These are phyloP conservation scores for Protonemura montana DNA, from an alignment of 2,888 invertebrate species.

Conservation along the genomic window DNA sequence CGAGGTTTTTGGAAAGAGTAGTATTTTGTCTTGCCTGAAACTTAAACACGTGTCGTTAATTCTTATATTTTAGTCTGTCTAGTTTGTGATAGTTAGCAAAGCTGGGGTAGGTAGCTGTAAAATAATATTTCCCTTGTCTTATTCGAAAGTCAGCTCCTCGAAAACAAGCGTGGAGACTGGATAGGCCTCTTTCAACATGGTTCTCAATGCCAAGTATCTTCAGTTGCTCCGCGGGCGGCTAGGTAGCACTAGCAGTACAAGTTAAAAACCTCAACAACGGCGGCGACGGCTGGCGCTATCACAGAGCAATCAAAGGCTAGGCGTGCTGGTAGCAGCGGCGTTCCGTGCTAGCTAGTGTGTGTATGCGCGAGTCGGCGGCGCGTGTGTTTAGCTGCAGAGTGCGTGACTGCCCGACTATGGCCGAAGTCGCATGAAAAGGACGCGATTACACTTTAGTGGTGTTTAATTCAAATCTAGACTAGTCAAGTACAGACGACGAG, in stretches of 20 bases:
- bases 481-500: conserved; percentile 20
- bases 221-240: neutral
- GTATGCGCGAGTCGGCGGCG: neutral
- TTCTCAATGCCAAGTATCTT: neutral
- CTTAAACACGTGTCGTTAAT: too few relatives aligned
- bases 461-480: conserved; percentile 39
- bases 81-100: too few relatives aligned
- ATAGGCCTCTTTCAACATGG: neutral
- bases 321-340: neutral
- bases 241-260: neutral
- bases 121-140: too few relatives aligned
- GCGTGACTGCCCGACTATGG: conserved; percentile 24
- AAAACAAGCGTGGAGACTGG: neutral
- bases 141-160: too few relatives aligned
- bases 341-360: neutral
- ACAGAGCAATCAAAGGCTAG: neutral
- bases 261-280: neutral
- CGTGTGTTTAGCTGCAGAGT: neutral
- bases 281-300: too few relatives aligned
- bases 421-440: conserved; percentile 35
- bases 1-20: too few relatives aligned
- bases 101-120: too few relatives aligned
- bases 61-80: too few relatives aligned
- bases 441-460: conserved; percentile 29
- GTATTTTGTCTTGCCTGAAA: too few relatives aligned